Percentiles rank a stretch among this genome's conserved stretches.
Conservation (phyloP, 1,140 invertebrate genomes). For the Drosophila pseudoananassae region DNA sequence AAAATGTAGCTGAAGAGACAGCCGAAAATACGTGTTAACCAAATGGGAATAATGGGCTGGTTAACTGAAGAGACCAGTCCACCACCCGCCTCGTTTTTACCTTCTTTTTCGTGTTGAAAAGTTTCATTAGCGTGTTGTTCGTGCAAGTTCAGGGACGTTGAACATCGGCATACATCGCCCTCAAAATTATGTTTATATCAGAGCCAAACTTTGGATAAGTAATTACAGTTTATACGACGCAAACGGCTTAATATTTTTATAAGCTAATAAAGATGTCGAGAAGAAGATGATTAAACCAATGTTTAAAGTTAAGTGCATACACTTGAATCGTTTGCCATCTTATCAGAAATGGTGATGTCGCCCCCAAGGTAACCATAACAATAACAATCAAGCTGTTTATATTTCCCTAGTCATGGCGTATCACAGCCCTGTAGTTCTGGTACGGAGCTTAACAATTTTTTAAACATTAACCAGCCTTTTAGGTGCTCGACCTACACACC, state of each 20-base stretch:
- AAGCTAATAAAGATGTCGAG: constrained; percentile 10
- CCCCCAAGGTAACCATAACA: constrained; percentile 7
- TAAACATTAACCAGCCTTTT: constrained; percentile 27
- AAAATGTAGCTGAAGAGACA: constrained; percentile 61
- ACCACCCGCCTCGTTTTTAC: constrained; percentile 4
- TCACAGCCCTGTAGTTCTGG: constrained; percentile 12
- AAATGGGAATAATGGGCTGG: constrained; percentile 20
- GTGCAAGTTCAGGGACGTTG: constrained; percentile 67
- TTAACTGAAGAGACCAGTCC: constrained; percentile 7
- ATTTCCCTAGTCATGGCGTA: constrained; percentile 14
- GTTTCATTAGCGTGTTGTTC: constrained; percentile 47
- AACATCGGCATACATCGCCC: constrained; percentile 24
- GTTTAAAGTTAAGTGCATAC: not conserved
- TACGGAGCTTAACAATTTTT: constrained; percentile 2
- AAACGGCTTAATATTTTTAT: not conserved
- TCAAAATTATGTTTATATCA: constrained; percentile 27
- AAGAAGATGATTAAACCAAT: constrained; percentile 17
- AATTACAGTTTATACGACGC: constrained; percentile 9
- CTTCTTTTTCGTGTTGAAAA: constrained; percentile 13
- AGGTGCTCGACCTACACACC: constrained; percentile 21
- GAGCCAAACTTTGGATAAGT: constrained; percentile 12
- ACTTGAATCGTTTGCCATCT: constrained; percentile 21
- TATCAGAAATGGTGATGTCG: constrained; percentile 12
- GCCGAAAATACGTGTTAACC: constrained; percentile 46
- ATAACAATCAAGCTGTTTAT: constrained; percentile 17